Conservation (phyloP, 2,113 vertebrate species). For the Oenanthe oenanthe region DNA sequence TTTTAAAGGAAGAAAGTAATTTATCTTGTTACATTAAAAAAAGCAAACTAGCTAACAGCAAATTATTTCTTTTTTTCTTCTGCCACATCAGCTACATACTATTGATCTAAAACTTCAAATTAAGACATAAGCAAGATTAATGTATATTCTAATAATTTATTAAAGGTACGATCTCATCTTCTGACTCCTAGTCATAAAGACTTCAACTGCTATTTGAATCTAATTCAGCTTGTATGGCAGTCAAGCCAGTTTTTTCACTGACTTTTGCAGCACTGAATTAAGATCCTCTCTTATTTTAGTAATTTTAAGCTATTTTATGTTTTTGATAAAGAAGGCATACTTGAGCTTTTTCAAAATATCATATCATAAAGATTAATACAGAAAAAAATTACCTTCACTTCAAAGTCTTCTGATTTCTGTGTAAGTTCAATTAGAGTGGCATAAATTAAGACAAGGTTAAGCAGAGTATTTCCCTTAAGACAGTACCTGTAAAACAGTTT, state of each 20-base stretch:
- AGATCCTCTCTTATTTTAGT: not conserved
- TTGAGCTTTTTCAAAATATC: not conserved
- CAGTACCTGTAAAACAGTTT: slow-evolving; percentile 73
- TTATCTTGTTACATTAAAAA: not conserved
- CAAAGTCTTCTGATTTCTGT: slow-evolving; percentile 84
- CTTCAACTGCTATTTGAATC: not conserved
- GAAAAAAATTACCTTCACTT: slow-evolving; percentile 85
- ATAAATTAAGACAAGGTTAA: slow-evolving; percentile 85
- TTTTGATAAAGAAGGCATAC: not conserved
- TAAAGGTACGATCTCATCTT: not conserved
- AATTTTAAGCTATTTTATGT: not conserved
- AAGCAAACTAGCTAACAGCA: not conserved
- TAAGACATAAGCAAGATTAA: not conserved
- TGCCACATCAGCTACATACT: not conserved
- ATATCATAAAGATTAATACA: not conserved
- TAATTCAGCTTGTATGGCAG: not conserved
- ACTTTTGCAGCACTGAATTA: not conserved
- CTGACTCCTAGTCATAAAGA: not conserved
- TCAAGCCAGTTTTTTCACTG: not conserved
- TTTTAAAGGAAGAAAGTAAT: not conserved
- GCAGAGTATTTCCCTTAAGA: slow-evolving; percentile 80
- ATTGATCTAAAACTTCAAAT: not conserved
- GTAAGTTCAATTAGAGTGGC: slow-evolving; percentile 81
- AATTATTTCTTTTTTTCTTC: not conserved
- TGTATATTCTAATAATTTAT: not conserved